Conservation (phyloP, 2,113 vertebrate genomes). For the Erinaceus europaeus region DNA sequence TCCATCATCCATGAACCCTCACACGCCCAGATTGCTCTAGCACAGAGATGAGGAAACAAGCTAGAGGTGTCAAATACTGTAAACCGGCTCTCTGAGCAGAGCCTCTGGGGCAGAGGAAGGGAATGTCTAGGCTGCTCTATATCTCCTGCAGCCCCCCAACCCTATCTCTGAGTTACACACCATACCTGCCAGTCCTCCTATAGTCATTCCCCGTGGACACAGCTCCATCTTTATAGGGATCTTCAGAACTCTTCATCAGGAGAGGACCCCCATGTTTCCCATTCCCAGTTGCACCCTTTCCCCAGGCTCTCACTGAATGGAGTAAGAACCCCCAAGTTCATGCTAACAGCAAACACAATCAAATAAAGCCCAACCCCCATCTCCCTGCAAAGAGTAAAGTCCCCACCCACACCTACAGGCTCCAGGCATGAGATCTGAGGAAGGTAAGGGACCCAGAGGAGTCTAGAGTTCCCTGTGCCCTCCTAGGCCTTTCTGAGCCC, state of each 20-base stretch:
- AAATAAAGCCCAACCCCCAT: not conserved
- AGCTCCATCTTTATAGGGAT: not conserved
- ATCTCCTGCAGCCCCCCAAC: not conserved
- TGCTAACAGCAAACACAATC: accelerated
- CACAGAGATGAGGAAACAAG: not conserved
- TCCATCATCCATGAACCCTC: too few species aligned
- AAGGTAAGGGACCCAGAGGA: not conserved
- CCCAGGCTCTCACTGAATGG: not conserved
- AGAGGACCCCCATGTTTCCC: too few species aligned
- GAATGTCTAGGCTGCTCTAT: not conserved
- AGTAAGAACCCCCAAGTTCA: not conserved
- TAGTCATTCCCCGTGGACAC: not conserved
- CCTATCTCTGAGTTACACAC: too few species aligned
- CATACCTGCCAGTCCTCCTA: not conserved
- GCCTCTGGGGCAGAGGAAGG: not conserved
- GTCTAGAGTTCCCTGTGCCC: not conserved
- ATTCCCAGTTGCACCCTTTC: not conserved
- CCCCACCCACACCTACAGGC: not conserved
- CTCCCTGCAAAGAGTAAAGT: not conserved
- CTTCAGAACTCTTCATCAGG: not conserved
- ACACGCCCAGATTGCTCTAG: too few species aligned
- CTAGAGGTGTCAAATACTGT: not conserved
- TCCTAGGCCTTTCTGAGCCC: not conserved
- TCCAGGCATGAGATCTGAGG: not conserved
- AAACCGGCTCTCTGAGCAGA: too few species aligned